phyloP scores from a whole-genome alignment of 2,113 vertebrate genomes.

The Saimiri boliviensis region DNA sequence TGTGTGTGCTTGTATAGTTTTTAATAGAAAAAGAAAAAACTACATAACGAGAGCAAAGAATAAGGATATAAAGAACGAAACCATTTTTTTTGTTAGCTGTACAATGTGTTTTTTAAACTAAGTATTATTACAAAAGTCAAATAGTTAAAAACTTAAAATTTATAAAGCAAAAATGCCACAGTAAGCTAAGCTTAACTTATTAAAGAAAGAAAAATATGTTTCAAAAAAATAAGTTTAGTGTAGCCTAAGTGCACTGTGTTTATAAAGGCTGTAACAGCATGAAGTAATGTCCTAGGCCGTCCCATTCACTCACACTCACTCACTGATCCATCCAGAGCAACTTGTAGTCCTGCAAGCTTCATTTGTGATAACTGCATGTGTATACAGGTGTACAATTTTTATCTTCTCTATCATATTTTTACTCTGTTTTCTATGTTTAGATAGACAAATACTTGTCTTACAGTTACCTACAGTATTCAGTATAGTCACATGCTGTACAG shows the following conservation, averaged over 20 bases:
- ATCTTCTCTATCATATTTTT: not conserved
- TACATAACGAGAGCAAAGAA: not conserved
- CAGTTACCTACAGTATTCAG: not conserved
- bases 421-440: not conserved
- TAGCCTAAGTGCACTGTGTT: not conserved
- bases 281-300: not conserved
- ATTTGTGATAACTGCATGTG: not conserved
- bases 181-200: not conserved
- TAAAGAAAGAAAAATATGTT: not conserved
- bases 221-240: not conserved
- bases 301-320: not conserved
- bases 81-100: not conserved
- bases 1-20: not conserved
- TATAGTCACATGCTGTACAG: not conserved
- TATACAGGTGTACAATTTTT: not conserved
- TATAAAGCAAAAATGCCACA: not conserved
- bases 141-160: not conserved
- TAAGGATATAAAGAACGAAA: not conserved
- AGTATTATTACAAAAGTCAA: not conserved
- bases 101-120: not conserved
- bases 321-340: not conserved
- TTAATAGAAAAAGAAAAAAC: not conserved
- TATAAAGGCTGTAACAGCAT: not conserved
- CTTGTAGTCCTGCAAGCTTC: not conserved
- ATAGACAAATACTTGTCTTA: not conserved